Evolutionary conservation across 2,888 invertebrate genomes (phyloP), one percentile per base, ranked within the genome.

Genomic region (Pterostichus niger): DNA sequence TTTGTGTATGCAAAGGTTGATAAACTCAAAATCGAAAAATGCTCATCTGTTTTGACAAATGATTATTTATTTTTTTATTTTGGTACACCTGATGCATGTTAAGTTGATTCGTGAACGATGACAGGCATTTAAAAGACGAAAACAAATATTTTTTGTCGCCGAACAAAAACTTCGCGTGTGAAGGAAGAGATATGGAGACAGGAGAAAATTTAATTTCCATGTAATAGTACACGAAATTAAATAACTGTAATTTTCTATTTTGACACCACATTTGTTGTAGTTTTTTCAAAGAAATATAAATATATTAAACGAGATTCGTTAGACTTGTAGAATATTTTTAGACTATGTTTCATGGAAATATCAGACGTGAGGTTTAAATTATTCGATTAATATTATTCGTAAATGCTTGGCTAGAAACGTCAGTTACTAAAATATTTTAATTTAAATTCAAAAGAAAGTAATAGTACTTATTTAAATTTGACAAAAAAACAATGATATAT

Each of bases 11-110:
- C 35, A 68, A 68, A 68, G 68, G 68, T 68, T 68, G 44, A 33
- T 68, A 33, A 68, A 68, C 68, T 33, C 68, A 15, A 15, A 33
- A 68, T 31, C 54, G 68, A 68, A 68, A 68, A 68, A 68, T 40
- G 13, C 10, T n/a, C 33, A 9, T 44, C 4, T 68, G 59, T 68
- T 68, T 68, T 68, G 68, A 68, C 68, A 68, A 44, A 68, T 68
- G 68, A 68, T 44, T 68, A n/a, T 68, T 15, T 44, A 31, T 68
- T 35, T 33, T 68, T 68, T 54, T 54, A 13, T 54, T 6, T 15
- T 54, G 54, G 54, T 54, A 54, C 17, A 17, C 54, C 64, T 64
- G n/a, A 64, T 35, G 44, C 68, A 68, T 68, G 35, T 31, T 59
- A 11, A 68, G 68, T 17, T 68, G 44, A 31, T 40, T 68, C 68